Conservation (phyloP, 2,113 vertebrate genomes). For the Naja naja region DNA sequence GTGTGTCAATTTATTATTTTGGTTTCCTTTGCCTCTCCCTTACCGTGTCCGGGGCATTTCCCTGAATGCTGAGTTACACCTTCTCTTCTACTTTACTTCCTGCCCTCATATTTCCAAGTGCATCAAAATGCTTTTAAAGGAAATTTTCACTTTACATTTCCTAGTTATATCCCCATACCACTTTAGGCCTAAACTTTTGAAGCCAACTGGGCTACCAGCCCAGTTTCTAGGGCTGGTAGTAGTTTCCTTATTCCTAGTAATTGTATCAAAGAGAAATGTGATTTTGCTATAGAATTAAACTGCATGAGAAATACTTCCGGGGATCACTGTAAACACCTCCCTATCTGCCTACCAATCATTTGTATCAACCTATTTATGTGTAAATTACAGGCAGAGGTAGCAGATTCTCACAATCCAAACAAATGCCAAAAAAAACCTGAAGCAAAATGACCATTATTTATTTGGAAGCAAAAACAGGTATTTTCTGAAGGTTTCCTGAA, state of each 20-base stretch:
- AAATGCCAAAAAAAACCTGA: not conserved
- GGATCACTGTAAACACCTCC: not conserved
- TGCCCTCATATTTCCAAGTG: not conserved
- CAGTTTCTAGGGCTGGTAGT: not conserved
- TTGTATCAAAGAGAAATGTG: not conserved
- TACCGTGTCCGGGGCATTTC: not conserved
- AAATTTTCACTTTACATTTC: not conserved
- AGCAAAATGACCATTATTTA: not conserved
- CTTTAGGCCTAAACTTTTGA: not conserved
- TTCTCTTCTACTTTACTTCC: not conserved
- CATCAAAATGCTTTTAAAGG: slow-evolving; percentile 20
- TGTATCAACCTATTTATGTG: not conserved
- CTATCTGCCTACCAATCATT: not conserved
- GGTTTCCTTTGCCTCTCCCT: not conserved
- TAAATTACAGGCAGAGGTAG: not conserved
- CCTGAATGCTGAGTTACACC: not conserved
- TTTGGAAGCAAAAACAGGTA: not conserved
- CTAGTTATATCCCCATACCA: not conserved
- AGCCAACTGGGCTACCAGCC: too few relatives aligned
- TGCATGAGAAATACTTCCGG: not conserved
- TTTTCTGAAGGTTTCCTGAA: not conserved
- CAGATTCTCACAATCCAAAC: not conserved
- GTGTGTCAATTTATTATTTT: not conserved
- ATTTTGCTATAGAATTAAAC: not conserved
- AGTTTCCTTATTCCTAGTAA: not conserved